phyloP scores from a whole-genome alignment of 2,888 invertebrate genomes.

The Ennomos fuscantarius region DNA sequence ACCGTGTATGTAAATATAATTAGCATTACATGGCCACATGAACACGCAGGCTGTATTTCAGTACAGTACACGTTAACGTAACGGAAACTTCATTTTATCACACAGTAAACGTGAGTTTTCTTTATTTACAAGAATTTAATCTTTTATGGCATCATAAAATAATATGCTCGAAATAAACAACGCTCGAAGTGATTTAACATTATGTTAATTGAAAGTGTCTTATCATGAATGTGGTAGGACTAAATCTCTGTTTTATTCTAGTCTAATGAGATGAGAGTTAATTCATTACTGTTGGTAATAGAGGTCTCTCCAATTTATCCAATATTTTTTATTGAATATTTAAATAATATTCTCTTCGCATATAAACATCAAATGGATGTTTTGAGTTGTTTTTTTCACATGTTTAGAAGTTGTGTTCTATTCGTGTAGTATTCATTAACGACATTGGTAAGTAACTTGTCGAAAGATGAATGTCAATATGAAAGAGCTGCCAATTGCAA shows the following conservation, averaged over 20 bases:
- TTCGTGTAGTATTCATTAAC: conserved; percentile 13
- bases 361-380: neutral
- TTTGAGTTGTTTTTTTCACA: neutral
- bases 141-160: conserved; percentile 45
- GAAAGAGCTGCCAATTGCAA: conserved; percentile 33
- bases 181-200: conserved; percentile 7
- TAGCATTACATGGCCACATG: conserved; percentile 3
- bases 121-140: conserved; percentile 48
- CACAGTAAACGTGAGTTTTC: conserved; percentile 43
- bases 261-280: neutral
- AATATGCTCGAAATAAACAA: conserved; percentile 32
- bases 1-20: neutral
- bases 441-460: conserved; percentile 33
- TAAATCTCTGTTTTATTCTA: conserved; percentile 14
- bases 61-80: conserved; percentile 13
- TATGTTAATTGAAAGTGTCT: conserved; percentile 12
- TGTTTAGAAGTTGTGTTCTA: neutral
- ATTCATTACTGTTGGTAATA: neutral
- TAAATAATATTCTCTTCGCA: neutral
- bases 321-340: too few species aligned
- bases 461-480: conserved; percentile 49
- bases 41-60: conserved; percentile 6
- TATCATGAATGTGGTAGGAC: conserved; percentile 14
- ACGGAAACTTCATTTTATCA: conserved; percentile 29
- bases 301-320: neutral